Base-by-base conservation (phyloP, 2,888 invertebrate species). In the Stegana nigrithorax region DNA sequence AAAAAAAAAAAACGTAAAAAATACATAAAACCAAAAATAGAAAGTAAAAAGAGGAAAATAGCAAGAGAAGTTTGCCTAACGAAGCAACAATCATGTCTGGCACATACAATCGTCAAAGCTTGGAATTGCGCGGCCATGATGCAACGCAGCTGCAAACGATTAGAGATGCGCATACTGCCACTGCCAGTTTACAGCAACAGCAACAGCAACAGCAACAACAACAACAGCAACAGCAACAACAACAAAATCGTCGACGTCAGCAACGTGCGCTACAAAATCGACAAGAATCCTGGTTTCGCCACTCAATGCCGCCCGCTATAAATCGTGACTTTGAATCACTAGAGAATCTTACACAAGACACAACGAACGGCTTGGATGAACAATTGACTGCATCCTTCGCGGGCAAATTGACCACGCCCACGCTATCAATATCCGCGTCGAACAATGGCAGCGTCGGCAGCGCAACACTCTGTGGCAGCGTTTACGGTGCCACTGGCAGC, bases 281-380 rank as follows among this genome's bases (percentile, higher is more conserved):
- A 0, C 81, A 81, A 64, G 80, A 83, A 63, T 81, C 83, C 0
- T 83, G 83, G 83, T 81, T 80, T 60, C 78, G 83, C 2, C 84
- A 84, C 59, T 83, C 84, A 8, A 80, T 81, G 80, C 83, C 83
- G 42, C 83, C 83, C 36, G 83, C 83, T 5, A 71, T 83, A 12
- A 81, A 75, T 67, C 73, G 81, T n/a, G 82, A 83, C 60, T 83
- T 83, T 57, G 83, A 83, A 50, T 83, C 83, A 0, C 69, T 83
- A 63, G 83, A 83, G 51, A 81, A 83, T 59, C 68, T 83, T 4
- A 69, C 80, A 4, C 75, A 70, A 8, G 73, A 68, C 8, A 69
- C 68, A 14, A 73, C 75, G 26, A 80, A 71, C 21, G 73, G 73
- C 0, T 56, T 81, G 55, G 82, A 82, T 17, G 82, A 80, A 59